These are phyloP conservation scores for Aromia moschata DNA, from an alignment of 2,888 invertebrate species.

Conservation along the genomic window DNA sequence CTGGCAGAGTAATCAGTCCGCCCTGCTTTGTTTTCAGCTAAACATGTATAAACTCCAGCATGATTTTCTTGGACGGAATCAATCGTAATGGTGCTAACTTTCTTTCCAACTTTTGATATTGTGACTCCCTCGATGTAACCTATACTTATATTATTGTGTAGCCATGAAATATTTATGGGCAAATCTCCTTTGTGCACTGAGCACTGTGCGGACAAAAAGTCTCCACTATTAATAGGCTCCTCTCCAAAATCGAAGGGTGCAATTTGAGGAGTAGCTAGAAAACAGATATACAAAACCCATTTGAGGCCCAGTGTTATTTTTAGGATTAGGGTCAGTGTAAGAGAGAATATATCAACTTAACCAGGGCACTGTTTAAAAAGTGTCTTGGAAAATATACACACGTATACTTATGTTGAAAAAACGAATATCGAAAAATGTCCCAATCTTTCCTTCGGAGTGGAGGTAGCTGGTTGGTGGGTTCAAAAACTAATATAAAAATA, in stretches of 20 bases:
- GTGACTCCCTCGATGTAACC: slow-evolving; percentile 50
- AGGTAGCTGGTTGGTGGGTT: too few relatives aligned
- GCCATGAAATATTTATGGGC: slow-evolving; percentile 78
- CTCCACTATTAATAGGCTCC: slow-evolving; percentile 74
- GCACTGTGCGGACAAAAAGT: slow-evolving; percentile 69
- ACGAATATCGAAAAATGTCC: too few relatives aligned
- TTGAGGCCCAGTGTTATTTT: slow-evolving; percentile 1
- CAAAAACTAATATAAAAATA: too few relatives aligned
- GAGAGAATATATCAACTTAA: too few relatives aligned
- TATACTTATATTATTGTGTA: slow-evolving; percentile 71
- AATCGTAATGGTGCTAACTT: slow-evolving; percentile 74
- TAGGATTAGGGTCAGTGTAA: neutral
- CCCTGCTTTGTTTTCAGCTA: slow-evolving; percentile 75
- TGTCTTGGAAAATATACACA: too few relatives aligned
- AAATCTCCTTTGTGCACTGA: slow-evolving; percentile 78
- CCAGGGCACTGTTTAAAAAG: too few relatives aligned
- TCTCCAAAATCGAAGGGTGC: slow-evolving; percentile 61
- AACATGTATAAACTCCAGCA: slow-evolving; percentile 80
- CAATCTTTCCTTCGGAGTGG: too few relatives aligned
- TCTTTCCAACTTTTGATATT: slow-evolving; percentile 62
- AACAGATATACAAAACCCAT: neutral
- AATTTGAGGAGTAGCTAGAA: slow-evolving; percentile 47
- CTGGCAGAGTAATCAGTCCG: slow-evolving; percentile 70
- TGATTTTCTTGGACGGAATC: slow-evolving; percentile 76
- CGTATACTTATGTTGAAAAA: too few relatives aligned